Base-by-base conservation (phyloP, 2,888 invertebrate genomes). In the Plebejus argus region DNA sequence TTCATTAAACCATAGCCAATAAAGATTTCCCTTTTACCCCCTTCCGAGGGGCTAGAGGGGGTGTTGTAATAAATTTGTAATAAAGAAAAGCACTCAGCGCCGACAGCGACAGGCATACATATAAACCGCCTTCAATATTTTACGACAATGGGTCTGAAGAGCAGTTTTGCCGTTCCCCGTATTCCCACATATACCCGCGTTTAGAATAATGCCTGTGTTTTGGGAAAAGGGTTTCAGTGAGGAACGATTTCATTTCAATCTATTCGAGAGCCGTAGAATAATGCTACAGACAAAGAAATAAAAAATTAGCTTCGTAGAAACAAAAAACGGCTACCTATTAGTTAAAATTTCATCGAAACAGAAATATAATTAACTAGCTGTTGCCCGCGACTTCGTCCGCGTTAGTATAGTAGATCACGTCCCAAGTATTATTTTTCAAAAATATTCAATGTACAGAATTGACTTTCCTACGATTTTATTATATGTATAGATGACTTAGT, bases 11-110 rank as follows among this genome's bases (percentile, higher is more conserved):
- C 86, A 83, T 85, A 81, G 81, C 86, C 86, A 83, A 88, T 91
- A 90, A 89, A 88, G 86, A 86, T 84, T 83, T 85, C 78, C 86
- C 86, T 89, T 90, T 89, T 45, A 45, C 45, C 10, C 45, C 45
- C 45, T 45, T 10, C 3, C 10, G 45, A 45, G 85, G 87, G 82
- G 85, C 83, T 82, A 84, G 76, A 23, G 39, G 81, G 83, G 84
- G 85, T 83, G 81, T n/a, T 39, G 88, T 85, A 88, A 89, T 91
- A 91, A 90, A 91, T 89, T 86, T 83, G 86, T 86, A 87, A 90
- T 90, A 90, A 90, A 90, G 85, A 87, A 84, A 85, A 84, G 85
- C 84, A 83, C 84, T 82, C 82, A 79, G 75, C 78, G 75, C 83
- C 82, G 84, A 84, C 83, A 86, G 39, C 72, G 72, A 72, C 72